These are phyloP conservation scores for Kuschelorhynchus macadamiae DNA, from an alignment of 2,888 invertebrate genomes.

Conservation along the genomic window DNA sequence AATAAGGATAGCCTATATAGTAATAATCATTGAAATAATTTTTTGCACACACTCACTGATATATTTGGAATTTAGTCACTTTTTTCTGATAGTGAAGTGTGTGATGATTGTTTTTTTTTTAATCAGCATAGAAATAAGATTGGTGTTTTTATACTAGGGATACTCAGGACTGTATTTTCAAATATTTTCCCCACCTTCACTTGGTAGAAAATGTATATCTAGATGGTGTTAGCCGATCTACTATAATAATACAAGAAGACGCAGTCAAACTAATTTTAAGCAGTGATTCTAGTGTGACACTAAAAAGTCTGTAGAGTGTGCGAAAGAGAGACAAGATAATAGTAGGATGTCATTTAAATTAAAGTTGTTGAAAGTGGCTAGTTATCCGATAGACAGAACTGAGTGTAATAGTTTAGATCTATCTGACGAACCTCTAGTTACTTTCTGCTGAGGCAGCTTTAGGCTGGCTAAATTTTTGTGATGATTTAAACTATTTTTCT, in stretches of 20 bases:
- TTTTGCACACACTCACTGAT: no score
- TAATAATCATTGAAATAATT: no score
- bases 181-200: neutral
- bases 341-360: slow-evolving; percentile 24
- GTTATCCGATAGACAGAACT: slow-evolving; percentile 2
- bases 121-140: slow-evolving; percentile 1
- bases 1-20: no score
- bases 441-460: slow-evolving; percentile 24
- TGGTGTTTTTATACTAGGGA: slow-evolving; percentile 22
- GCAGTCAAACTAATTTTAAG: slow-evolving; percentile 40
- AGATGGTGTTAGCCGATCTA: slow-evolving; percentile 27
- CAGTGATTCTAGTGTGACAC: slow-evolving; percentile 37
- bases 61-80: no score
- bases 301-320: slow-evolving; percentile 20
- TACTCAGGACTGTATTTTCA: slow-evolving; percentile 24
- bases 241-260: slow-evolving; percentile 23
- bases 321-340: slow-evolving; percentile 2
- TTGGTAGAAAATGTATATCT: slow-evolving; percentile 39
- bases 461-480: slow-evolving; percentile 34
- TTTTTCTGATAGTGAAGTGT: no score
- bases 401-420: no score
- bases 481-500: slow-evolving; percentile 19
- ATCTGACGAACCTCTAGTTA: neutral
- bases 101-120: no score
- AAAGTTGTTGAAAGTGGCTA: slow-evolving; percentile 1